Conservation (phyloP, 1,140 invertebrate genomes). For the Drosophila busckii region DNA sequence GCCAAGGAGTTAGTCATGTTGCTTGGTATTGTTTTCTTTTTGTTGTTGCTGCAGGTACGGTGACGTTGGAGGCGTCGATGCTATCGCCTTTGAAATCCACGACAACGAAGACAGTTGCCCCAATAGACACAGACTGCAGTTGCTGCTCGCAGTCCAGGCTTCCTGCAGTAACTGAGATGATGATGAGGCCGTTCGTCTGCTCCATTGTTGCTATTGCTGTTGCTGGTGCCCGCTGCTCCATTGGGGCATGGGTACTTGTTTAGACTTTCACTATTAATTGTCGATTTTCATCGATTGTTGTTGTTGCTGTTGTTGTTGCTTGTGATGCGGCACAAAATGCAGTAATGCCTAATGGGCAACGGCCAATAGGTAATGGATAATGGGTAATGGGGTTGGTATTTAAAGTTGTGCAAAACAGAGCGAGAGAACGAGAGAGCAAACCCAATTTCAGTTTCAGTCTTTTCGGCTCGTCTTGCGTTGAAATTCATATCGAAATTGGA, state of each 20-base stretch:
- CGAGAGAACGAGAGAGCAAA: constrained; percentile 34
- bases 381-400: constrained; percentile 74
- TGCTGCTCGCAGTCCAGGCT: constrained; percentile 35
- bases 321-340: constrained; percentile 36
- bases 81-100: constrained; percentile 74
- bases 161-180: constrained; percentile 66
- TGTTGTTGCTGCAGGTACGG: constrained; percentile 19
- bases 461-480: too few species aligned
- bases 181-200: constrained; percentile 42
- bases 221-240: constrained; percentile 16
- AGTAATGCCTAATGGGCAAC: constrained; percentile 56
- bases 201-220: constrained; percentile 5
- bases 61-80: constrained; percentile 58
- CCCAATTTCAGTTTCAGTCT: constrained; percentile 42
- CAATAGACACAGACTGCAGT: constrained; percentile 60
- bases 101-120: constrained; percentile 47
- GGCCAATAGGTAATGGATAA: constrained; percentile 62
- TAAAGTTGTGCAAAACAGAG: constrained; percentile 60
- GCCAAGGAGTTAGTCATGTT: constrained; percentile 69
- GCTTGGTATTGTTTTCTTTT: constrained; percentile 20
- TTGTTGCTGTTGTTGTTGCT: constrained; percentile 30
- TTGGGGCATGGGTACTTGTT: constrained; percentile 31
- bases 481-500: constrained; percentile 75
- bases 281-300: constrained; percentile 70
- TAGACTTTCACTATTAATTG: constrained; percentile 75